Evolutionary conservation across 2,797 vertebrate species (phyloP).

Genomic region (Gymnoscopelus microlampas): DNA sequence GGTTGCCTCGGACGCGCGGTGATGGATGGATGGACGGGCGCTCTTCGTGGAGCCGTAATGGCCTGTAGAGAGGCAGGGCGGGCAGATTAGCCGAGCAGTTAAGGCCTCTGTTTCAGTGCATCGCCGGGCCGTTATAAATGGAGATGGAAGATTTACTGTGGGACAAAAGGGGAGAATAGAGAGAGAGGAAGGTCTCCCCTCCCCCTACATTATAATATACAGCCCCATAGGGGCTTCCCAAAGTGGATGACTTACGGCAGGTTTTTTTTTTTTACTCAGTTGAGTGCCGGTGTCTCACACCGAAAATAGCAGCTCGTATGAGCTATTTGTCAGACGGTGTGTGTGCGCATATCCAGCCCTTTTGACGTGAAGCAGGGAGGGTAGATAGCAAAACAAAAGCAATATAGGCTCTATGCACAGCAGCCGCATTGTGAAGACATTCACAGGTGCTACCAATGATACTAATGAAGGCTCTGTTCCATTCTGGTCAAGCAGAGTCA

Average conservation of each 20-base stretch:
- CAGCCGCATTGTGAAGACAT: no score
- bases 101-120: slow-evolving; percentile 45
- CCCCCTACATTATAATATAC: not conserved
- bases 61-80: slow-evolving; percentile 38
- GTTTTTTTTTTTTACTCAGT: no score
- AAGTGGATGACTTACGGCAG: not conserved
- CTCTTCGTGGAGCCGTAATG: slow-evolving; percentile 28
- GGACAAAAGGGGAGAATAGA: not conserved
- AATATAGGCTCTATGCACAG: not conserved
- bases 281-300: no score
- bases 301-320: not conserved
- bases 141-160: slow-evolving; percentile 45
- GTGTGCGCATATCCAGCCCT: not conserved
- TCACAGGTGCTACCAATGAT: no score
- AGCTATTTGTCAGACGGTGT: not conserved
- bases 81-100: slow-evolving; percentile 43
- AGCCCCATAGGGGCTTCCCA: not conserved
- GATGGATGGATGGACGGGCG: slow-evolving; percentile 48
- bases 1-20: slow-evolving; percentile 6
- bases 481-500: no score
- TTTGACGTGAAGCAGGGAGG: not conserved
- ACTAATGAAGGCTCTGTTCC: no score
- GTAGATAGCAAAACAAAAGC: not conserved
- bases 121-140: slow-evolving; percentile 36
- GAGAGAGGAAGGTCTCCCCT: slow-evolving; percentile 1